Percentiles rank a stretch among this genome's conserved stretches.
These are phyloP conservation scores for Anorthoa munda DNA, from an alignment of 2,888 invertebrate genomes.

Conservation along the genomic window DNA sequence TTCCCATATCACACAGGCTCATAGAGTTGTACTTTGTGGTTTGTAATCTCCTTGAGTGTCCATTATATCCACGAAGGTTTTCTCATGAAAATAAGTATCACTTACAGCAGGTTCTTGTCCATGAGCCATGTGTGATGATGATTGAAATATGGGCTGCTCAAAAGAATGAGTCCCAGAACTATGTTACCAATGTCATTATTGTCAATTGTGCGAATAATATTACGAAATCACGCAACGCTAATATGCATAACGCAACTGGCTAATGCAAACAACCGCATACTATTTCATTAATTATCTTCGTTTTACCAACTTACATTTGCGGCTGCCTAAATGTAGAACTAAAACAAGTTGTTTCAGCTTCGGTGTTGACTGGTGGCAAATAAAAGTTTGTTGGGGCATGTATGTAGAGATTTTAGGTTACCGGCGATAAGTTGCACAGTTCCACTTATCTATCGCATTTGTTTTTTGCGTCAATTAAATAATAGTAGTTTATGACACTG, in stretches of 20 bases:
- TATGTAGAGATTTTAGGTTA: slow-evolving; percentile 31
- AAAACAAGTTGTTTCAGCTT: not conserved
- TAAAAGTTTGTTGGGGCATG: slow-evolving; percentile 16
- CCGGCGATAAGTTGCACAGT: slow-evolving; percentile 22
- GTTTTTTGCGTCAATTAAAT: slow-evolving; percentile 29
- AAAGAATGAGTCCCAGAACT: not conserved
- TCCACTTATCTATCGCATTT: slow-evolving; percentile 17
- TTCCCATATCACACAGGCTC: no score
- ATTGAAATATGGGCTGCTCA: not conserved
- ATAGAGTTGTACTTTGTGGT: no score
- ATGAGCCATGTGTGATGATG: no score
- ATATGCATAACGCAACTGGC: slow-evolving; percentile 37
- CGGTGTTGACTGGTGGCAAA: not conserved
- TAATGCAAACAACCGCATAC: slow-evolving; percentile 53
- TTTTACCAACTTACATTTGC: slow-evolving; percentile 37
- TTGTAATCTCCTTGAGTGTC: no score
- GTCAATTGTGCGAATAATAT: slow-evolving; percentile 46
- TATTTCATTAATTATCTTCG: slow-evolving; percentile 52
- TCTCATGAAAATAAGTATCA: no score
- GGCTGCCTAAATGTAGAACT: slow-evolving; percentile 32
- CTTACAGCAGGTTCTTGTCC: no score
- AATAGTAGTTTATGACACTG: no score
- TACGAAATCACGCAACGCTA: slow-evolving; percentile 31
- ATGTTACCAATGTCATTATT: slow-evolving; percentile 26
- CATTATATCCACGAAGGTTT: no score